Evolutionary conservation across 2,888 invertebrate species (phyloP), one percentile per base, ranked within the genome.

Genomic region (Tenthredo notha): DNA sequence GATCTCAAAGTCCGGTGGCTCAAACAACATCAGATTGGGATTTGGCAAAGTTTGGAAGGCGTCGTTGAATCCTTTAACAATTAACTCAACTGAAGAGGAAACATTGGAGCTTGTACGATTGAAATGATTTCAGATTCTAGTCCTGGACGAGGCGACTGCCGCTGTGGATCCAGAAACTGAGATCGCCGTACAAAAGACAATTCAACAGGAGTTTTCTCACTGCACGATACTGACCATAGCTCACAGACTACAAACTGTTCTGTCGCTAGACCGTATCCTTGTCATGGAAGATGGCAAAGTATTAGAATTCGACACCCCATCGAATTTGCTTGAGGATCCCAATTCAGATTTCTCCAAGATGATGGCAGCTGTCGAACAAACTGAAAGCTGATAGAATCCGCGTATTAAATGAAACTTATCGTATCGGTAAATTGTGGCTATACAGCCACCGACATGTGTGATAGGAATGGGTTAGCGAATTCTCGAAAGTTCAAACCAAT

Each of bases 141-240:
- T 95, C 18, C 88, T 95, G 85, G 95, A 95, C 88, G 95, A 95
- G 90, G 95, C 95, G 9, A 95, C 95, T 1, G 94, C 95, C 9
- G 93, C 94, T 2, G 94, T 96, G 18, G 95, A 96, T 90, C 94
- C 94, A 1, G 94, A 95, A 89, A 95, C 95, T 18, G 95, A 95
- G 89, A 89, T 92, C n/a, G 92, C 94, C 7, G 94, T 96, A 37
- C 95, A 95, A 87, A 91, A 90, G 82, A 94, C 95, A 1, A 94
- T 95, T 75, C 93, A 94, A 72, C 92, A 94, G 43, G 94, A 94
- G 61, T 95, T 96, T 89, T 90, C 91, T 4, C 92, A 94, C 70
- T 95, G 95, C 88, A 96, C 96, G 0, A 94, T 95, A 84, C 89
- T 96, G n/a, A 94, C 95, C 58, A 95, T 96, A 88, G 95, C 96